Base-by-base conservation (phyloP, 2,113 vertebrate genomes). In the Meriones unguiculatus region DNA sequence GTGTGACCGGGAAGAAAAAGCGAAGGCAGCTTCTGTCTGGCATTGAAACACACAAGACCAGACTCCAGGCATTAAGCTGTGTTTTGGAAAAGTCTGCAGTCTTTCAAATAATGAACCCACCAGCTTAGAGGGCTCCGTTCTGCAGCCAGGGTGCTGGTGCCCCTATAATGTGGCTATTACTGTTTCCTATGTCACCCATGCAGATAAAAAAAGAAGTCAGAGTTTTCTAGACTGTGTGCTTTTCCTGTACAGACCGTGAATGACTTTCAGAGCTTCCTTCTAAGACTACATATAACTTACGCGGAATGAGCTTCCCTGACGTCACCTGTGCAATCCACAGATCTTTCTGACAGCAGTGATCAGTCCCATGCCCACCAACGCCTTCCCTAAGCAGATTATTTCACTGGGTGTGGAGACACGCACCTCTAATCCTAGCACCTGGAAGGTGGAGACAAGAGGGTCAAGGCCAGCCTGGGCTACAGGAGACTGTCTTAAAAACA, bases 331-430 rank as follows among this genome's bases (percentile, higher is more conserved):
- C 9, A 28, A 30, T 46, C 8, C 20, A 3, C 14, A 35, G 30
- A 69, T 18, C 17, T 73, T 87, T 20, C 22, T 35, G 25, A 54
- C 28, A 12, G 14, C 11, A 20, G 25, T 7, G 0, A 1, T 20
- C 0, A 10, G 22, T 25, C 18, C 3, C 1, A 3, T 15, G 12
- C 5, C 38, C 38, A 20, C 17, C 3, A 41, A 7, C 11, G 7
- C 15, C 4, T 38, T 35, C 57, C 1, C 1, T 20, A 59, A 41
- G 5, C 52, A 86, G n/a, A 86, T 6, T 50, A 52, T 32, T 30
- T 18, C 64, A 50, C 6, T 28, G 13, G n/a, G 35, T 62, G 35
- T 30, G 82, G 82, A 18, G 25, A 62, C 38, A 14, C 2, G 13
- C 14, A 32, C 3, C 38, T 69, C 28, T 46, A 67, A 87, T 87